Base-by-base conservation (phyloP, 2,797 vertebrate genomes). In the Ctenochaetus hawaiiensis region DNA sequence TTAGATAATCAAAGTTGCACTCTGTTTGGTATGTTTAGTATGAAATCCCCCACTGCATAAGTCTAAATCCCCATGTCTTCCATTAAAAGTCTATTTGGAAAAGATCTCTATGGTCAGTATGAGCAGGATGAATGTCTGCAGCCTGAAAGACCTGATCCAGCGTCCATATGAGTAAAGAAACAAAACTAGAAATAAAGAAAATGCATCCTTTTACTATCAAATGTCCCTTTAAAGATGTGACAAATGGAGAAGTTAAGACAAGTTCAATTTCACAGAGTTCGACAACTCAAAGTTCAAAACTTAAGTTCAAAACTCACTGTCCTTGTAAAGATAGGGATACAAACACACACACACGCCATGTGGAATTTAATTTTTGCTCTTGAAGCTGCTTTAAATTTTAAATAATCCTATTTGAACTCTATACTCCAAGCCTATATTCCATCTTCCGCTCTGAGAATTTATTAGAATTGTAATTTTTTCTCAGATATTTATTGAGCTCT, bases 401-500 rank as follows among this genome's bases (percentile, higher is more conserved):
- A 69, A 54, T 41, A 44, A 61, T 37, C 59, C 39, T 10, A 54
- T 67, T 72, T 62, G 44, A 69, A 71, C 13, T 30, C 26, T 13
- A 14, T 3, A 48, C 22, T 62, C 41, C 52, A 30, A n/a, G 26
- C 47, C 8, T 23, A 8, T 37, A 20, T n/a, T 58, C 8, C 5
- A 65, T 45, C 44, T 60, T 45, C 41, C 43, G 57, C n/a, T 43
- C 41, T 11, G n/a, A 66, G 26, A 34, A 62, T 70, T 49, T 49
- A 67, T 62, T 18, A 7, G 1, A 17, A 26, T 9, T 54, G 44
- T 64, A 72, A 54, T 41, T 63, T 68, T 26, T 23, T 14, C 14
- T 18, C 26, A 34, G 78, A 75, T 59, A 49, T 70, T 69, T 58
- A 62, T 58, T 26, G 39, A 71, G 34, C 39, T 63, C 51, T 77